These are phyloP conservation scores for Leucosticte australis DNA, from an alignment of 2,113 vertebrate genomes.

Conservation along the genomic window DNA sequence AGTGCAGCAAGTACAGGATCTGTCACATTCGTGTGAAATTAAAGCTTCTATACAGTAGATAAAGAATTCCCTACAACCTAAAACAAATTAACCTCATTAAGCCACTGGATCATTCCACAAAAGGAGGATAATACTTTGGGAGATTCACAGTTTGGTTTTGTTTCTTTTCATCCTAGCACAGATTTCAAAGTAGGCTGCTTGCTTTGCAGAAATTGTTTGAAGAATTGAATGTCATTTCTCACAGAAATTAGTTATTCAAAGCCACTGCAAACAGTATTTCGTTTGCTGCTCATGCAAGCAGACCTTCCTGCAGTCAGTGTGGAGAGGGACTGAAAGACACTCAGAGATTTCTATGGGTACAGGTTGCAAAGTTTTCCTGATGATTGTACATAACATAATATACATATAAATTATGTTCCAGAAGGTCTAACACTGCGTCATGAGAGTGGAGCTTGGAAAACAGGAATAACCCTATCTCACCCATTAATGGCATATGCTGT, in stretches of 20 bases:
- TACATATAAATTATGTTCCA: not conserved
- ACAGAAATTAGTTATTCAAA: conserved; percentile 22
- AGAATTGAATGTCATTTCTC: not conserved
- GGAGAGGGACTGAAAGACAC: not conserved
- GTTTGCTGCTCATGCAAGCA: not conserved
- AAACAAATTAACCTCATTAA: conserved; percentile 42
- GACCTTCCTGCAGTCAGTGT: not conserved
- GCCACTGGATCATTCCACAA: not conserved
- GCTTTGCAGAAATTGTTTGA: conserved; percentile 10
- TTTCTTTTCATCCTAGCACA: not conserved
- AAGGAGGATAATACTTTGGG: not conserved
- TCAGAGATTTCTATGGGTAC: not conserved
- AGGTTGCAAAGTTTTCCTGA: not conserved
- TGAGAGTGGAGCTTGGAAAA: not conserved
- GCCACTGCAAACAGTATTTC: not conserved
- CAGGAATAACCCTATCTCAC: not conserved
- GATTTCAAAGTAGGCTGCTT: not conserved
- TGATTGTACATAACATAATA: not conserved
- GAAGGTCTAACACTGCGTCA: not conserved
- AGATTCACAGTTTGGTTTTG: not conserved
- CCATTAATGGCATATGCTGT: not conserved
- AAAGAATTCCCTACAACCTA: conserved; percentile 3
- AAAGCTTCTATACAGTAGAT: not conserved
- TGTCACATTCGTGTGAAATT: not conserved
- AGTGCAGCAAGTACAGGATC: not conserved